Percentiles rank a stretch among this genome's conserved stretches.
phyloP scores from a whole-genome alignment of 2,797 vertebrate species.

The Triplophysa bombifrons region DNA sequence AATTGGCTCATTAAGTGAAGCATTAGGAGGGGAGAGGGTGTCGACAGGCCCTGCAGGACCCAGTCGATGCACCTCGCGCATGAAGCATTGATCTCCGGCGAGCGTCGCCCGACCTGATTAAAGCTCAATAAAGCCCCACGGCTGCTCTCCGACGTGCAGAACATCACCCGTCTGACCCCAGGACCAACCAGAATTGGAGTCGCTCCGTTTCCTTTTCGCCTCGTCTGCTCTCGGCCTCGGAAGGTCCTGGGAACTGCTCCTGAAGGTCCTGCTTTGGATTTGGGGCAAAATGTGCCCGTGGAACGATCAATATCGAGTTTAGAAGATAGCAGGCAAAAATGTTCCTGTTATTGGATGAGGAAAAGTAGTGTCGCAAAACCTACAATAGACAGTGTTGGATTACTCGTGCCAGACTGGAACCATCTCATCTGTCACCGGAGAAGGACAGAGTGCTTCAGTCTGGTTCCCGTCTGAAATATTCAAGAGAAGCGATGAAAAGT shows the following conservation, averaged over 20 bases:
- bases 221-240: slow-evolving; percentile 1
- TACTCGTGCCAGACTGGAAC: slow-evolving; percentile 43
- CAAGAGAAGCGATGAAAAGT: slow-evolving; percentile 72
- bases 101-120: slow-evolving; percentile 78
- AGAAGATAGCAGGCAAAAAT: neutral
- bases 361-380: slow-evolving; percentile 14
- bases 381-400: slow-evolving; percentile 22
- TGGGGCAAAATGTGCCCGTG: slow-evolving; percentile 72
- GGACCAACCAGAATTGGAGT: slow-evolving; percentile 65
- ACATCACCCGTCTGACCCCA: slow-evolving; percentile 63
- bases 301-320: slow-evolving; percentile 66
- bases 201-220: slow-evolving; percentile 25
- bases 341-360: neutral
- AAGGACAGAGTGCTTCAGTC: slow-evolving; percentile 71
- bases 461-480: slow-evolving; percentile 71
- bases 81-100: slow-evolving; percentile 80
- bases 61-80: slow-evolving; percentile 75
- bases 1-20: slow-evolving; percentile 86
- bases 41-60: slow-evolving; percentile 76
- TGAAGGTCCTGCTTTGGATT: slow-evolving; percentile 41
- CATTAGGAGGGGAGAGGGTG: slow-evolving; percentile 80
- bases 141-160: slow-evolving; percentile 61
- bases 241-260: slow-evolving; percentile 31
- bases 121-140: slow-evolving; percentile 77
- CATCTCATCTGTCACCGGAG: slow-evolving; percentile 58